Percentiles rank a stretch among this genome's conserved stretches.
Conservation (phyloP, 2,888 invertebrate species). For the Zele albiditarsus region DNA sequence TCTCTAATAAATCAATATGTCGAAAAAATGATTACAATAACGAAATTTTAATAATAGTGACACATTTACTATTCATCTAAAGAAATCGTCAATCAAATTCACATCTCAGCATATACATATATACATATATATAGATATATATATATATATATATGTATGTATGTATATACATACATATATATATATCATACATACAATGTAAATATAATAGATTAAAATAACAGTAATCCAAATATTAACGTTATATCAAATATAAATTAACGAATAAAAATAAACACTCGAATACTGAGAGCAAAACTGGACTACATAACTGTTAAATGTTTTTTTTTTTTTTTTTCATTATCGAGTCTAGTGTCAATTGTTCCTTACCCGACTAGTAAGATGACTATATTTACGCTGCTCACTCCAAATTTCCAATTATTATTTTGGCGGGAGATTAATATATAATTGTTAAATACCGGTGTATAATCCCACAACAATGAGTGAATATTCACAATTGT, state of each 20-base stretch:
- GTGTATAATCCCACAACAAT: not conserved
- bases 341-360: slow-evolving; percentile 32
- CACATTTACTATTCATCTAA: not conserved
- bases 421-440: slow-evolving; percentile 54
- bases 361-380: slow-evolving; percentile 35
- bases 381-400: slow-evolving; percentile 46
- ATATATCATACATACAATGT: not conserved
- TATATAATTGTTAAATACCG: not conserved
- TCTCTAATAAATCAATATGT: too few species aligned
- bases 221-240: not conserved
- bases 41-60: not conserved
- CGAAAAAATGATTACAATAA: too few species aligned
- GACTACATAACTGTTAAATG: slow-evolving; percentile 8
- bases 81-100: not conserved
- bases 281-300: not conserved
- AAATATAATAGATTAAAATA: not conserved
- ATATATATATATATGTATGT: not conserved
- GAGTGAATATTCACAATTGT: not conserved
- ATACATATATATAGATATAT: too few species aligned
- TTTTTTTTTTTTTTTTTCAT: slow-evolving; percentile 2
- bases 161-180: not conserved
- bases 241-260: not conserved
- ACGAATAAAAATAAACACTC: not conserved
- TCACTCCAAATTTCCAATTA: slow-evolving; percentile 46
- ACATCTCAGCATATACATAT: not conserved